phyloP scores from a whole-genome alignment of 2,888 invertebrate genomes.

The Copidosoma aretas region DNA sequence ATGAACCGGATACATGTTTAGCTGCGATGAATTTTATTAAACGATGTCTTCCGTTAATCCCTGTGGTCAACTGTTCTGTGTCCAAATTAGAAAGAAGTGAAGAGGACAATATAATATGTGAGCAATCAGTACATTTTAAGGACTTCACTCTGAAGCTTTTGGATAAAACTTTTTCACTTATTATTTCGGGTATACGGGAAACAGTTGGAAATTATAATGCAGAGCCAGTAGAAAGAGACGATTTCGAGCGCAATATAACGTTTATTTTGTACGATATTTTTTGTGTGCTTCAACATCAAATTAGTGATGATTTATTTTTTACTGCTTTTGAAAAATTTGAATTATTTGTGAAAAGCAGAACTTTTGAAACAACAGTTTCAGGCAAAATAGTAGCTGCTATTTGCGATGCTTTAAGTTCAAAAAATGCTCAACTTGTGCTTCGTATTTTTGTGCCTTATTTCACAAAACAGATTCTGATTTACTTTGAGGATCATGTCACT shows the following conservation, averaged over 20 bases:
- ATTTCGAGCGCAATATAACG: slow-evolving; percentile 68
- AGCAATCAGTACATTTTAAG: slow-evolving; percentile 85
- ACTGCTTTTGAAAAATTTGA: slow-evolving; percentile 79
- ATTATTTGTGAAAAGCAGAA: slow-evolving; percentile 74
- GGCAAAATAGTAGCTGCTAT: slow-evolving; percentile 81
- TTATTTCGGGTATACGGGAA: slow-evolving; percentile 75
- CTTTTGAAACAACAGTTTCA: slow-evolving; percentile 84
- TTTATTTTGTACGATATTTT: slow-evolving; percentile 72
- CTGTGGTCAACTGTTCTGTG: slow-evolving; percentile 83
- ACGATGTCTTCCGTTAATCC: slow-evolving; percentile 78
- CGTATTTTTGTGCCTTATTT: slow-evolving; percentile 77
- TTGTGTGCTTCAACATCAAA: slow-evolving; percentile 65
- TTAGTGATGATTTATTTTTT: slow-evolving; percentile 68
- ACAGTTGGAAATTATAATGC: slow-evolving; percentile 69
- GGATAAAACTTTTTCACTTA: slow-evolving; percentile 76
- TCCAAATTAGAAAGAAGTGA: slow-evolving; percentile 77
- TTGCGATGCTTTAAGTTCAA: slow-evolving; percentile 71
- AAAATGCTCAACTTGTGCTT: slow-evolving; percentile 74
- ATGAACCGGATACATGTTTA: slow-evolving; percentile 79
- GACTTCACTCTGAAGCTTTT: slow-evolving; percentile 87
- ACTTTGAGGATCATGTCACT: slow-evolving; percentile 67
- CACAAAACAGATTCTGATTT: slow-evolving; percentile 69
- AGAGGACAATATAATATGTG: slow-evolving; percentile 77
- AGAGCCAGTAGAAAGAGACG: background rate
- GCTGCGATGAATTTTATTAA: slow-evolving; percentile 81